Conservation (phyloP, 2,888 invertebrate genomes). For the Therioaphis trifolii region DNA sequence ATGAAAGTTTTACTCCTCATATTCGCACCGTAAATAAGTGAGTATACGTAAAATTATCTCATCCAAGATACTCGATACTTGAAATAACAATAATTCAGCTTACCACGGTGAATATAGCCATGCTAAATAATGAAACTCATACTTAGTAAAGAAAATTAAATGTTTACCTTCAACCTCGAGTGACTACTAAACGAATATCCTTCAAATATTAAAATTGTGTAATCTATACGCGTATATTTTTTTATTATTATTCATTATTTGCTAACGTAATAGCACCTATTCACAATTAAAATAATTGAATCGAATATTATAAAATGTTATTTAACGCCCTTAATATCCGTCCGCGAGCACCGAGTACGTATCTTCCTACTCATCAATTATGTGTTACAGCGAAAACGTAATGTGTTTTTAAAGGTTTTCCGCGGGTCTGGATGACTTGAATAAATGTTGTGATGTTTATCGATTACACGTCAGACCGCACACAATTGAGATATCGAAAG, state of each 20-base stretch:
- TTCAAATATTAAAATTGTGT: background rate
- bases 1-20: too few relatives aligned
- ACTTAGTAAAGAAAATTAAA: background rate
- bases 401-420: background rate
- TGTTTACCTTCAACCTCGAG: background rate
- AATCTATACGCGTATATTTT: too few relatives aligned
- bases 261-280: background rate
- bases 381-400: background rate
- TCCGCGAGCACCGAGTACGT: background rate
- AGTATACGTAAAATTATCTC: too few relatives aligned
- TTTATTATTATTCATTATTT: too few relatives aligned
- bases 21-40: too few relatives aligned
- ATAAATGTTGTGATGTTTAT: background rate
- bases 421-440: background rate
- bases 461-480: background rate
- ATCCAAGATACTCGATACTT: too few relatives aligned
- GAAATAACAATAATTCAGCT: too few relatives aligned
- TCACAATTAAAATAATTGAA: background rate
- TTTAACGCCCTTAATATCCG: constrained; percentile 7
- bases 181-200: background rate
- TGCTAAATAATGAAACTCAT: too few relatives aligned
- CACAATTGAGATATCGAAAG: background rate
- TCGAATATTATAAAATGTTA: background rate
- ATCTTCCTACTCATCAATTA: background rate
- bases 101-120: too few relatives aligned